Evolutionary conservation across 2,888 invertebrate species (phyloP), one percentile per base, ranked within the genome.

Genomic region (Macroteleia sp.): DNA sequence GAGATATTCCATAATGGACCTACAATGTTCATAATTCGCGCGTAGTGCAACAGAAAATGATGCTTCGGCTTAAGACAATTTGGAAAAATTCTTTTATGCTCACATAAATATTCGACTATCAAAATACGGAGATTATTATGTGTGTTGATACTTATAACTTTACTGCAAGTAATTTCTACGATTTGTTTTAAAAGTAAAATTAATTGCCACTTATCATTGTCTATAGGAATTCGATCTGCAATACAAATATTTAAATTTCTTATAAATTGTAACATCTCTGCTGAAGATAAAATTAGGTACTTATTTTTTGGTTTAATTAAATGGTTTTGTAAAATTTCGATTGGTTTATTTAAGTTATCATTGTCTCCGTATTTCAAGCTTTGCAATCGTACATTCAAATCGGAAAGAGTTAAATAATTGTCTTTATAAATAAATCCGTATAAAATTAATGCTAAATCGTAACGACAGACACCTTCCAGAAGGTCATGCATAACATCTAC

Each of bases 1-100:
- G 76, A 80, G 16, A 81, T 62, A 25, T 77, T 54, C 41, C 54
- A 69, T 8, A 82, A 25, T n/a, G 77, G 80, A 16, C 79, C 81
- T 14, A 81, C 39, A 41, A 48, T 61, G 2, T 32, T 34, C 80
- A 80, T 81, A 17, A 80, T 57, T 19, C 48, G 34, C 4, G 67
- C 12, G 48, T 81, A 79, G 36, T 81, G 79, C 12, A 75, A 22
- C 50, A 79, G 50, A 30, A 52, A 48, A 71, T 78, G 81, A n/a
- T 76, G 46, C 46, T 78, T 80, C 0, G 80, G 80, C 44, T 77
- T 80, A n/a, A 80, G 30, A 28, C 56, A 54, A 16, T 71, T 20
- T 8, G 39, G 67, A 25, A 74, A 70, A 10, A 77, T 17, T 42
- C 28, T 16, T 42, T 57, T 39, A 39, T 25, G 42, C 19, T 39